Evolutionary conservation across 2,888 invertebrate species (phyloP).

Genomic region (Andrena trimmerana): DNA sequence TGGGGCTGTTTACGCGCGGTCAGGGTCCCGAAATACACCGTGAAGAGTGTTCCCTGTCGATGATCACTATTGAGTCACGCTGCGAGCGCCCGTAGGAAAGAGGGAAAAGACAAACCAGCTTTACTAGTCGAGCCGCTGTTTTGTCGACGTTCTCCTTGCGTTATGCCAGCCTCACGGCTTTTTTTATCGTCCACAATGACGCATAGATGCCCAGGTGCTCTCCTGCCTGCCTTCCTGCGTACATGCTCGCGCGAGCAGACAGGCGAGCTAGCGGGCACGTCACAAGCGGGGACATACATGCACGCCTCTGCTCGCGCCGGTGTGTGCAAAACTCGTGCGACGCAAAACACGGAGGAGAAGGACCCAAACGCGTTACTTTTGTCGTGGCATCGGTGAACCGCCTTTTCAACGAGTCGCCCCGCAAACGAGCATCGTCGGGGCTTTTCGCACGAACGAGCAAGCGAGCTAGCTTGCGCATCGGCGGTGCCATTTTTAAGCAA

Average conservation of each 20-base stretch:
- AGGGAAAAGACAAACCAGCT: slow-evolving; percentile 68
- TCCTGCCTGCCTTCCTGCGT: slow-evolving; percentile 48
- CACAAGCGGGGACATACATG: not conserved
- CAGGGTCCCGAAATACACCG: slow-evolving; percentile 21
- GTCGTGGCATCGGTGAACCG: slow-evolving; percentile 21
- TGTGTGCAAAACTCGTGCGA: slow-evolving; percentile 47
- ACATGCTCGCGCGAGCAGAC: slow-evolving; percentile 15
- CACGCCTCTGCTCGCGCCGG: not conserved
- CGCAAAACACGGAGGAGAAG: slow-evolving; percentile 44
- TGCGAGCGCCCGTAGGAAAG: slow-evolving; percentile 38
- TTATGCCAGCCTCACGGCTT: slow-evolving; percentile 67
- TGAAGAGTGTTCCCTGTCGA: not conserved
- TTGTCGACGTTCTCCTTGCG: slow-evolving; percentile 67
- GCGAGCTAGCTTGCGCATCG: not conserved
- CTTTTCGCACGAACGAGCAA: slow-evolving; percentile 32
- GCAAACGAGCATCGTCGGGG: slow-evolving; percentile 44
- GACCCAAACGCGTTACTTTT: slow-evolving; percentile 20
- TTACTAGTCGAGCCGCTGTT: slow-evolving; percentile 66
- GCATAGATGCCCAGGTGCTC: slow-evolving; percentile 72
- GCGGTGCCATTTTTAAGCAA: slow-evolving; percentile 56
- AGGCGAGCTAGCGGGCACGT: slow-evolving; percentile 11
- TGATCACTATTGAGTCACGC: slow-evolving; percentile 39
- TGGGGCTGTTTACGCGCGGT: slow-evolving; percentile 26
- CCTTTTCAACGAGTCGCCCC: slow-evolving; percentile 31
- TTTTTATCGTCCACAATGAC: slow-evolving; percentile 72